Percentiles rank a stretch among this genome's conserved stretches.
phyloP scores from a whole-genome alignment of 2,113 vertebrate species.

The Pholis gunnellus region DNA sequence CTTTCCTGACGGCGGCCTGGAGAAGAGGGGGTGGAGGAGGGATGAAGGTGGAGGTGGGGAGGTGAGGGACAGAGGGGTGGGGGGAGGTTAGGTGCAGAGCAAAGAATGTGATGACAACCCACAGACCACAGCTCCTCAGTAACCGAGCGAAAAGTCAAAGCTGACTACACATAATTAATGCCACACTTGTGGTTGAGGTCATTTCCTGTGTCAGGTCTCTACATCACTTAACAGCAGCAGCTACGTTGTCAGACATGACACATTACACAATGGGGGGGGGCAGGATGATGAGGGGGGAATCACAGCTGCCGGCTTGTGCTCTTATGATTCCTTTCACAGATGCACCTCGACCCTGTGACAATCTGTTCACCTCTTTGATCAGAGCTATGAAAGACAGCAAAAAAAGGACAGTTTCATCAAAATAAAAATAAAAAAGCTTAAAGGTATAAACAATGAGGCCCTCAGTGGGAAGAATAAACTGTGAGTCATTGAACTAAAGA shows the following conservation, averaged over 20 bases:
- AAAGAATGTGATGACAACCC: conserved; percentile 68
- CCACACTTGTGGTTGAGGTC: not conserved
- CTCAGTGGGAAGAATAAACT: no score
- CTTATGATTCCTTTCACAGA: not conserved
- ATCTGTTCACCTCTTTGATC: no score
- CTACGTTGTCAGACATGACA: conserved; percentile 19
- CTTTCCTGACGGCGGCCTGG: conserved; percentile 84
- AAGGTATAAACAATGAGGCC: no score
- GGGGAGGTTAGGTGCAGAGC: conserved; percentile 47
- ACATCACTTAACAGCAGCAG: not conserved
- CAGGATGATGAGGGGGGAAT: not conserved
- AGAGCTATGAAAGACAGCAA: not conserved
- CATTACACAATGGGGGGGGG: conserved; percentile 16
- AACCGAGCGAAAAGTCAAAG: no score
- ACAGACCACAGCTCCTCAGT: not conserved
- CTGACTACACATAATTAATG: not conserved
- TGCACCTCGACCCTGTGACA: not conserved
- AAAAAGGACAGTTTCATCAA: no score
- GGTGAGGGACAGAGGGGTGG: conserved; percentile 26
- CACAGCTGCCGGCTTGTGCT: not conserved
- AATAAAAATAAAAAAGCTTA: no score
- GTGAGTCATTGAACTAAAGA: no score
- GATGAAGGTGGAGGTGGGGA: conserved; percentile 38
- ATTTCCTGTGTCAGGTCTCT: not conserved
- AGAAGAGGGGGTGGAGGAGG: conserved; percentile 51